Percentiles rank a stretch among this genome's conserved stretches.
phyloP scores from a whole-genome alignment of 2,888 invertebrate species.

The Megamerina dolium region DNA sequence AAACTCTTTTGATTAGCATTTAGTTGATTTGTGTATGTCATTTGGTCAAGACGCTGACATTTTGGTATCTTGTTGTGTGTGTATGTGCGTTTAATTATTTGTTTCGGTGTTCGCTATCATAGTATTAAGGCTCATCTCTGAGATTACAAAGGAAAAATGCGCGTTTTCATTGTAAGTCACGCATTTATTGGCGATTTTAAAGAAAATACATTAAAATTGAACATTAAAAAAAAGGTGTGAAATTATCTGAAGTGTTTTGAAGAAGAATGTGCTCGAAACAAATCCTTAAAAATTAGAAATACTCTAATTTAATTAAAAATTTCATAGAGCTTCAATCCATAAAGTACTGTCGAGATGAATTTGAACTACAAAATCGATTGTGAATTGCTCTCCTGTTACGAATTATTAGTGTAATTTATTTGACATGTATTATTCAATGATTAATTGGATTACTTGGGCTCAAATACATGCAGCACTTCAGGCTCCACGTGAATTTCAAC shows the following conservation, averaged over 20 bases:
- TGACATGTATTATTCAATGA: no score
- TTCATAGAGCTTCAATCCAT: not conserved
- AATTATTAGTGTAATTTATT: no score
- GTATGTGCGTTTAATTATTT: no score
- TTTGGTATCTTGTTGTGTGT: no score
- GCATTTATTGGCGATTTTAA: no score
- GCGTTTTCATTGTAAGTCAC: slow-evolving; percentile 39
- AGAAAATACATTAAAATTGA: no score
- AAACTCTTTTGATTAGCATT: slow-evolving; percentile 37
- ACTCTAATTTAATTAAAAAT: not conserved
- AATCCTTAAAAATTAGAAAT: not conserved
- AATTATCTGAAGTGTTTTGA: no score
- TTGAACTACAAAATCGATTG: not conserved
- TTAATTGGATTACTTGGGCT: no score
- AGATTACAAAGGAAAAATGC: slow-evolving; percentile 29
- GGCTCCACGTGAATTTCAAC: no score
- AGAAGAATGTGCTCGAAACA: not conserved
- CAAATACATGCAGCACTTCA: no score
- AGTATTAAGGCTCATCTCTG: not conserved
- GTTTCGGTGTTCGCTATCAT: not conserved
- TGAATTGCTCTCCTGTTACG: no score
- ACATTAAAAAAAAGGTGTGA: not conserved
- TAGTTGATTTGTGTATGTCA: slow-evolving; percentile 43
- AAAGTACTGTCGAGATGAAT: no score
- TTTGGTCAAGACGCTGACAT: slow-evolving; percentile 30